Conservation (phyloP, 2,797 vertebrate genomes). For the Crypturellus tataupa region DNA sequence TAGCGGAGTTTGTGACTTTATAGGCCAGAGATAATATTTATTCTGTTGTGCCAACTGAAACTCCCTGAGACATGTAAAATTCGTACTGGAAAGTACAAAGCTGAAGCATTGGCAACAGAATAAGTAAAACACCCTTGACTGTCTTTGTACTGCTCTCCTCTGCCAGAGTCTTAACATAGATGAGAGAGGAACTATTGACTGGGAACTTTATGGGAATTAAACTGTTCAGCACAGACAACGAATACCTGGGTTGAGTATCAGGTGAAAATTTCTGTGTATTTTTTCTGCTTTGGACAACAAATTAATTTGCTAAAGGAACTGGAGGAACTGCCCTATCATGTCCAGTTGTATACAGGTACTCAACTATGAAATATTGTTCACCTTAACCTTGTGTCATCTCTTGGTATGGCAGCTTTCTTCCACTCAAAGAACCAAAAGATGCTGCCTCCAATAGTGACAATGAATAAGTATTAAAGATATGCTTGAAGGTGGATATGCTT, state of each 20-base stretch:
- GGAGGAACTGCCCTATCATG: background rate
- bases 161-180: background rate
- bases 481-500: background rate
- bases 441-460: background rate
- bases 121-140: background rate
- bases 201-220: background rate
- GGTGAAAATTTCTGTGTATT: background rate
- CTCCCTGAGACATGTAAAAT: background rate
- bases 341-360: background rate
- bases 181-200: background rate
- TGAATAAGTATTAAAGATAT: background rate
- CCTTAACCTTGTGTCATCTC: background rate
- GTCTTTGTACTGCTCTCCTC: background rate
- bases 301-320: background rate
- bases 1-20: conserved; percentile 34
- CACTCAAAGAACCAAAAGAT: background rate
- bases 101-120: conserved; percentile 4
- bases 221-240: background rate
- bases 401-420: background rate
- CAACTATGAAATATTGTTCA: background rate
- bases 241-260: background rate
- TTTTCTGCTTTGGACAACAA: background rate
- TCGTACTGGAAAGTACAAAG: background rate
- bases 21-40: conserved; percentile 11
- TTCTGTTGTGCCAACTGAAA: conserved; percentile 37